Evolutionary conservation across 2,797 vertebrate genomes (phyloP).

Genomic region (Squalus acanthias): DNA sequence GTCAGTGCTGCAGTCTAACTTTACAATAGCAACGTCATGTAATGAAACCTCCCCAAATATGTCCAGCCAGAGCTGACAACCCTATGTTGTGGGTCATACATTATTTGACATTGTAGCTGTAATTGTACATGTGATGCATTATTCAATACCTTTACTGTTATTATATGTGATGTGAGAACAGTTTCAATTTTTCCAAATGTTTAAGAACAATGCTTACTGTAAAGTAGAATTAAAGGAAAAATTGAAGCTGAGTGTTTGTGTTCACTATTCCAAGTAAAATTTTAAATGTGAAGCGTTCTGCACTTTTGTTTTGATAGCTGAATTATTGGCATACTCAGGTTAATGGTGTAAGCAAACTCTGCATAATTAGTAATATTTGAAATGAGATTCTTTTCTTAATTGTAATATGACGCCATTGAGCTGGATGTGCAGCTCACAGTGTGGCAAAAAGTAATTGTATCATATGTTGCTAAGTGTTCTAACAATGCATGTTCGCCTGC

Average conservation of each 20-base stretch:
- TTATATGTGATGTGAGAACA: not conserved
- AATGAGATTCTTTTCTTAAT: slow-evolving; percentile 3
- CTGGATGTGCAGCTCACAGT: not conserved
- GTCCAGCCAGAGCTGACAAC: not conserved
- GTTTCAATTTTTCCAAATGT: not conserved
- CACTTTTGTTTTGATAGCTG: not conserved
- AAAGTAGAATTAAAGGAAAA: not conserved
- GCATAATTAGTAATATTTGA: slow-evolving; percentile 3
- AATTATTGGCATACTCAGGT: not conserved
- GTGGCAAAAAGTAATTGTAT: not conserved
- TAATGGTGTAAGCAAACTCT: slow-evolving; percentile 11
- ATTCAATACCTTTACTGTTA: not conserved
- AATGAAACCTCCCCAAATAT: not conserved
- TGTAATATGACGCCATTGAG: slow-evolving; percentile 15
- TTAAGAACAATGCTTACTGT: not conserved
- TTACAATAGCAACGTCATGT: not conserved
- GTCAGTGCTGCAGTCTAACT: not conserved
- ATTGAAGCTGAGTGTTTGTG: not conserved
- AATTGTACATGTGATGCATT: not conserved
- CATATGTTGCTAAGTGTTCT: not conserved
- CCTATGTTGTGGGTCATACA: not conserved
- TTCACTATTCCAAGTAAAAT: not conserved
- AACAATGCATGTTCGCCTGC: slow-evolving; percentile 12
- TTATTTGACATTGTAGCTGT: not conserved
- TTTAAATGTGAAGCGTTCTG: not conserved